A percentile compares a stretch with the other conserved stretches of the same genome.
These are phyloP conservation scores for Agrotis segetum DNA, from an alignment of 2,888 invertebrate genomes.

Conservation along the genomic window DNA sequence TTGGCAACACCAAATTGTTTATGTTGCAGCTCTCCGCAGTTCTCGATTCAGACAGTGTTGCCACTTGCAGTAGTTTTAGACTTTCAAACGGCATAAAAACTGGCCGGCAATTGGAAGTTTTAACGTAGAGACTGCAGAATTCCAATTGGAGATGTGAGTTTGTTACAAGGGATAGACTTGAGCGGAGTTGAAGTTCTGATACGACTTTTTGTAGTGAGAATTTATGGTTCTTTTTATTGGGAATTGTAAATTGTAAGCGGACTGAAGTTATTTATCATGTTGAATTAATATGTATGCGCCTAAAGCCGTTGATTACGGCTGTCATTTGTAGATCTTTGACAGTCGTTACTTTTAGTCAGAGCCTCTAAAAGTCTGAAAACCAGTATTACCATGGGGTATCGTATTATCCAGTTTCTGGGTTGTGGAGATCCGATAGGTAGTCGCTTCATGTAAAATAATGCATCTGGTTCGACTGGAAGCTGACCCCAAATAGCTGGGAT, in stretches of 20 bases:
- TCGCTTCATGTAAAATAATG: too few species aligned
- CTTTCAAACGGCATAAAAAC: conserved; percentile 62
- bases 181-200: conserved; percentile 47
- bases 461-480: too few species aligned
- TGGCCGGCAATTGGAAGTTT: conserved; percentile 57
- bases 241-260: conserved; percentile 8
- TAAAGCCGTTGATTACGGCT: too few species aligned
- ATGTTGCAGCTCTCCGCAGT: conserved; percentile 53
- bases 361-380: too few species aligned
- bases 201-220: conserved; percentile 9
- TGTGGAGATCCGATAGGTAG: too few species aligned
- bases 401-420: too few species aligned
- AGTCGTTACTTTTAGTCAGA: too few species aligned
- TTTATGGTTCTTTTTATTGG: conserved; percentile 6
- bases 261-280: not conserved
- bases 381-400: too few species aligned
- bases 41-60: conserved; percentile 59
- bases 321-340: too few species aligned
- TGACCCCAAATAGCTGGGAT: too few species aligned
- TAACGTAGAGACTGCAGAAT: conserved; percentile 65
- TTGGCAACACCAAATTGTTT: conserved; percentile 64
- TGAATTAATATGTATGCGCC: too few species aligned
- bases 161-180: conserved; percentile 50
- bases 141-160: conserved; percentile 53
- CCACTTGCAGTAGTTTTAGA: conserved; percentile 56